Percentiles rank a stretch among this genome's conserved stretches.
These are phyloP conservation scores for Steromphala cineraria DNA, from an alignment of 2,888 invertebrate species.

Conservation along the genomic window DNA sequence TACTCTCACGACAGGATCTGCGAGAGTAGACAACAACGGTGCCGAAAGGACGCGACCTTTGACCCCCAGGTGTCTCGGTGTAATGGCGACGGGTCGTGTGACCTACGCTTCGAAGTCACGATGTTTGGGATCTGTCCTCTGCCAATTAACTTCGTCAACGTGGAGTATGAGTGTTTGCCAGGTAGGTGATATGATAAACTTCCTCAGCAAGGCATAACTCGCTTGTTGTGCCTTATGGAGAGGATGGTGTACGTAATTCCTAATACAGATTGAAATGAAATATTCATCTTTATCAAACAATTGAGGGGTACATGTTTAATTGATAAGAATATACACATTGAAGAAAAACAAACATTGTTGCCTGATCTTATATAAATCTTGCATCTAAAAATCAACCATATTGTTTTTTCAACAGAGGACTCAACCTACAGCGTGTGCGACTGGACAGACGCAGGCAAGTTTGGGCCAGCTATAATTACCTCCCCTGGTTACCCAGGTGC, in stretches of 20 bases:
- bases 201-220: no score
- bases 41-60: neutral
- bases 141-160: conserved; percentile 14
- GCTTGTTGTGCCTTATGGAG: no score
- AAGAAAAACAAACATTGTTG: no score
- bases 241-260: no score
- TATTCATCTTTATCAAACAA: no score
- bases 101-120: neutral
- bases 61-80: neutral
- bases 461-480: neutral
- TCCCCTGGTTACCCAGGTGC: conserved; percentile 18
- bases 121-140: neutral
- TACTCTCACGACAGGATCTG: neutral
- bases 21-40: neutral
- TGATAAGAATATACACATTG: no score
- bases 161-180: conserved; percentile 25
- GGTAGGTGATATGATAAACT: no score
- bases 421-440: conserved; percentile 13
- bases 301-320: no score
- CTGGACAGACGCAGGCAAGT: neutral
- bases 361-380: neutral
- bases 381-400: neutral
- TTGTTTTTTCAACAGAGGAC: conserved; percentile 11
- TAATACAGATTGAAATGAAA: no score
- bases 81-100: conserved; percentile 12